Evolutionary conservation across 1,140 invertebrate genomes (phyloP), one percentile per base, ranked within the genome.

Genomic region (Eueides isabella): DNA sequence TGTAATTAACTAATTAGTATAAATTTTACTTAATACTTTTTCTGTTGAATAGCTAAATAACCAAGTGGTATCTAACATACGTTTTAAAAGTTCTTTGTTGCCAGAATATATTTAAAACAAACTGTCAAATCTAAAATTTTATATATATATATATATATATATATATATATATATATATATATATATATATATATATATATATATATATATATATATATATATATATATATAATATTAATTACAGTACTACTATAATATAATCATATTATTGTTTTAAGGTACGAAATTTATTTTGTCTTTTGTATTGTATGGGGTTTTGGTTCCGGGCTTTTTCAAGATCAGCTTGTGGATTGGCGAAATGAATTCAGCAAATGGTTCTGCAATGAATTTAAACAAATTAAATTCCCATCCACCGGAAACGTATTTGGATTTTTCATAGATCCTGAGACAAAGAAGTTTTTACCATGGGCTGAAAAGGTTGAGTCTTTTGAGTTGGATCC

Each of bases 261-360:
- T n/a, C 16, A 1, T 23, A 2, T 9, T 23, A 55, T n/a, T 55
- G 48, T 41, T 84, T 80, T 76, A 61, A 94, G 96, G 92, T 98
- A 98, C 82, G 98, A 99, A 92, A 95, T 97, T 5, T 98, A 99
- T 86, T 99, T 99, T 93, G 97, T 97, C 0, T 99, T 99, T 90
- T 96, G 96, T 6, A 95, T 95, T 71, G 95, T 99, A 26, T 99
- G 98, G 98, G 97, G 98, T 1, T 99, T 99, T 88, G 98, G 98
- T 23, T 98, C 98, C 0, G 96, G 96, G 0, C 94, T 97, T 67
- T 98, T 97, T 87, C 97, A 98, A 94, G 98, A 99, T 94, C 97
- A 96, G 82, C 91, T 97, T 14, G 94, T 96, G 2, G 98, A 99
- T 91, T 98, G 98, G 96, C 95, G 98, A 64, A 96, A 96, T 63